Percentiles rank a stretch among this genome's conserved stretches.
These are phyloP conservation scores for Pteronotus mesoamericanus DNA, from an alignment of 2,797 vertebrate genomes.

Conservation along the genomic window DNA sequence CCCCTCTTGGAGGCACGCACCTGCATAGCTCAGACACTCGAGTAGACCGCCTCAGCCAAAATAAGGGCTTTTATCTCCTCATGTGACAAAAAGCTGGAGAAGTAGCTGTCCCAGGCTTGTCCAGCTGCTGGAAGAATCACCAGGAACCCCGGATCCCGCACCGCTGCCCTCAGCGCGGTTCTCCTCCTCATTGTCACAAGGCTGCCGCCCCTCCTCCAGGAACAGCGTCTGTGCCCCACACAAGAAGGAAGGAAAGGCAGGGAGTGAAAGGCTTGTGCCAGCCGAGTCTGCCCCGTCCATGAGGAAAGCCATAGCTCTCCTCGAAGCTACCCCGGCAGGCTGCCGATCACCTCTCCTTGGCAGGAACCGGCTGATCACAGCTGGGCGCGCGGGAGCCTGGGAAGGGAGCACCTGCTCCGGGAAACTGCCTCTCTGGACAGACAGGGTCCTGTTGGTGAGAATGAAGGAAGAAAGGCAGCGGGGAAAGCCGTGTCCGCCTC, in stretches of 20 bases:
- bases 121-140: not conserved
- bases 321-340: not conserved
- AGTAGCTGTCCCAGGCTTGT: not conserved
- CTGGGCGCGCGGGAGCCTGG: not conserved
- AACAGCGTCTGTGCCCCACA: not conserved
- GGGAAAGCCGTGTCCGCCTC: not conserved
- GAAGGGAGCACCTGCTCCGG: not conserved
- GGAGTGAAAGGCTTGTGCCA: not conserved
- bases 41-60: not conserved
- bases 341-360: not conserved
- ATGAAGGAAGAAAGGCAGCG: accelerated
- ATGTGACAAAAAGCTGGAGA: not conserved
- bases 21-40: not conserved
- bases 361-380: not conserved
- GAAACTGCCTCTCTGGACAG: not conserved
- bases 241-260: not conserved
- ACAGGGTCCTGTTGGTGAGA: accelerated
- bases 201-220: not conserved
- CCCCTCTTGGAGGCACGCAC: not conserved
- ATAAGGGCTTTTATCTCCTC: not conserved
- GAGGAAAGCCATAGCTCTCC: not conserved
- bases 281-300: not conserved
- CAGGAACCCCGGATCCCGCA: not conserved
- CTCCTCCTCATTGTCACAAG: not conserved
- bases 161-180: not conserved